Conservation (phyloP, 2,113 vertebrate species). For the Osmerus mordax region DNA sequence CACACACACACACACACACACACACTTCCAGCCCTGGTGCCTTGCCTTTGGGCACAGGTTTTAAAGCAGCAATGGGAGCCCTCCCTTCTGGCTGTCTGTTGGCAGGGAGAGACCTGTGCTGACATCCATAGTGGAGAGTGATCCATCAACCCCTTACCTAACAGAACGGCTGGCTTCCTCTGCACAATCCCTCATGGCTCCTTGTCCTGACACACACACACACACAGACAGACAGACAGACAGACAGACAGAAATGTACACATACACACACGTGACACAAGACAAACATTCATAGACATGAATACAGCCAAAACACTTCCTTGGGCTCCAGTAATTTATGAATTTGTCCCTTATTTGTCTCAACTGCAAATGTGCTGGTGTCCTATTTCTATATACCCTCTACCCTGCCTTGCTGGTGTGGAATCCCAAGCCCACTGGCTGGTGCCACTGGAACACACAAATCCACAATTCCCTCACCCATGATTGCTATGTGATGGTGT, state of each 20-base stretch:
- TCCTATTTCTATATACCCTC: constrained; percentile 60
- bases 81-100: constrained; percentile 36
- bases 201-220: neutral
- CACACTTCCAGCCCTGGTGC: constrained; percentile 13
- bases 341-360: constrained; percentile 71
- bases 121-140: constrained; percentile 42
- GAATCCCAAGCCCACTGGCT: constrained; percentile 39
- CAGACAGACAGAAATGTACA: neutral
- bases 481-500: constrained; percentile 14
- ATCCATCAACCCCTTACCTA: constrained; percentile 48
- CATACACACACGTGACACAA: no score
- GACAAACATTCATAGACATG: no score
- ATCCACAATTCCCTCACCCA: constrained; percentile 12
- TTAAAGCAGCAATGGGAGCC: constrained; percentile 42
- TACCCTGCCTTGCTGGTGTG: constrained; percentile 43
- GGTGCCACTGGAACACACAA: constrained; percentile 29
- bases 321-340: constrained; percentile 65
- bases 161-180: neutral
- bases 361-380: constrained; percentile 64
- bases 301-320: no score
- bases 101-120: constrained; percentile 49
- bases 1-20: constrained; percentile 2
- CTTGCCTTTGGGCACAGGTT: constrained; percentile 35
- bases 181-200: neutral
- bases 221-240: no score